phyloP scores from a whole-genome alignment of 2,113 vertebrate species.

The Neolamprologus ventralis region DNA sequence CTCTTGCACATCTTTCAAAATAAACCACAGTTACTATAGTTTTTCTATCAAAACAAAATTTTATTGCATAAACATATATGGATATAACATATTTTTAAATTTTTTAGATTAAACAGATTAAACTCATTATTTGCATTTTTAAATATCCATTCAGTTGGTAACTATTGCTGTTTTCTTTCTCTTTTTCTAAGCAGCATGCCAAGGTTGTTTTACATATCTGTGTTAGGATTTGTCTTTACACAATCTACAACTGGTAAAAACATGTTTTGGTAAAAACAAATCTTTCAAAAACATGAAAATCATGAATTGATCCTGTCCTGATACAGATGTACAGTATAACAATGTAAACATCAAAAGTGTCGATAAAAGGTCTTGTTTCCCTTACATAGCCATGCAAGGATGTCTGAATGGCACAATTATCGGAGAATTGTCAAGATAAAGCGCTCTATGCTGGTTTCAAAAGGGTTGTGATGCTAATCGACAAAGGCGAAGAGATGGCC shows the following conservation, averaged over 20 bases:
- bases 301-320: slow-evolving; percentile 18
- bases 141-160: slow-evolving; percentile 54
- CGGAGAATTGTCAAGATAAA: slow-evolving; percentile 5
- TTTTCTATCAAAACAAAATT: slow-evolving; percentile 63
- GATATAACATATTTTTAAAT: slow-evolving; percentile 19
- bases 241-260: slow-evolving; percentile 65
- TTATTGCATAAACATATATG: slow-evolving; percentile 72
- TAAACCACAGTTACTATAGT: neutral
- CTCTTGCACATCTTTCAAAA: neutral
- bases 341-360: slow-evolving; percentile 54
- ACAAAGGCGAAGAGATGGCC: slow-evolving; percentile 25
- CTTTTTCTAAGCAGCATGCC: slow-evolving; percentile 65
- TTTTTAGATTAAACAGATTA: slow-evolving; percentile 53
- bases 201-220: slow-evolving; percentile 46
- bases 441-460: slow-evolving; percentile 58
- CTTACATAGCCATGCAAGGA: slow-evolving; percentile 39
- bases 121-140: slow-evolving; percentile 62
- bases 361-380: slow-evolving; percentile 12
- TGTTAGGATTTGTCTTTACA: slow-evolving; percentile 47
- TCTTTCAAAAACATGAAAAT: slow-evolving; percentile 45
- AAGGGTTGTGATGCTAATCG: slow-evolving; percentile 5
- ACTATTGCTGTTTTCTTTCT: slow-evolving; percentile 67
- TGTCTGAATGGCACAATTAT: slow-evolving; percentile 29
- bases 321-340: slow-evolving; percentile 35
- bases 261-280: slow-evolving; percentile 54